Base-by-base conservation (phyloP, 2,888 invertebrate genomes). In the Invenusta paracnida region DNA sequence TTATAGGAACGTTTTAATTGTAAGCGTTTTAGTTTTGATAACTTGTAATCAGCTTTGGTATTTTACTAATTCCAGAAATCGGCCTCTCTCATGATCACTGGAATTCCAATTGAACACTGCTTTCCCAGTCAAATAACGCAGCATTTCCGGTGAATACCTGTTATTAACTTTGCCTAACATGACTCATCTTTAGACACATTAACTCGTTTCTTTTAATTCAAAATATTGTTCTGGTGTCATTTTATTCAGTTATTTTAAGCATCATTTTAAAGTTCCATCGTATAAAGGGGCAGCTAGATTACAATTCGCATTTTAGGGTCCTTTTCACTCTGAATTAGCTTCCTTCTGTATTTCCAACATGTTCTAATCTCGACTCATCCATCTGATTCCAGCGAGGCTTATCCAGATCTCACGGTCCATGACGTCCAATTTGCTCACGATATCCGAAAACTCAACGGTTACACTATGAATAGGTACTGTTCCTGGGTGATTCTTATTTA, bases 401-500 rank as follows among this genome's bases (percentile, higher is more conserved):
- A 97, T 91, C 95, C 96, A 28, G 95, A 95, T 88, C 93, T 95
- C 85, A 94, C 94, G 88, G 94, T 97, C 86, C 94, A 95, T 89
- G 96, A 96, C 91, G 93, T 97, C 1, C 95, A 96, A 88, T 93
- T 97, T 88, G 96, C 97, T 0, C 96, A 95, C 90, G 95, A 96
- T 92, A 95, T 97, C 85, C 94, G 94, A 86, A 94, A 94, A 88
- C 92, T 97, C 30, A 94, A n/a, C n/a, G n/a, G n/a, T n/a, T n/a
- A n/a, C n/a, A n/a, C n/a, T n/a, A n/a, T n/a, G 94, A 89, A 93
- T 93, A 85, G 93, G 96, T 30, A 95, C 95, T 89, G 94, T 94
- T 13, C 5, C 23, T 13, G 27, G 79, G 79, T 79, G 27, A 79
- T n/a, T n/a, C n/a, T 13, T 79, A 79, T n/a, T 11, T 2, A n/a